phyloP scores from a whole-genome alignment of 1,140 invertebrate genomes.

The Drosophila sp. region DNA sequence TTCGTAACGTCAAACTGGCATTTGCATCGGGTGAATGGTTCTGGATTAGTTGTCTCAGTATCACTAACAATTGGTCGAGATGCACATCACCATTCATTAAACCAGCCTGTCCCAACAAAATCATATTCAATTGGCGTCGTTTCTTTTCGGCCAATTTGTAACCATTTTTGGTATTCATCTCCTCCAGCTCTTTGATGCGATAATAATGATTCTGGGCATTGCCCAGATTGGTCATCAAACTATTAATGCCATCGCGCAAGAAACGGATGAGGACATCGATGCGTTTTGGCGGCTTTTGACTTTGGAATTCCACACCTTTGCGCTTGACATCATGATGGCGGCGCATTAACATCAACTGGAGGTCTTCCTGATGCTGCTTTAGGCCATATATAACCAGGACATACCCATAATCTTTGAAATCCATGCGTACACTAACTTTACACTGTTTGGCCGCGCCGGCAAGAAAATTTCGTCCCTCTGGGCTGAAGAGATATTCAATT shows the following conservation, averaged over 20 bases:
- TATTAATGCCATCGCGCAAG: slow-evolving; percentile 68
- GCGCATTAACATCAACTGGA: slow-evolving; percentile 82
- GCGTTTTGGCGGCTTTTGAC: slow-evolving; percentile 65
- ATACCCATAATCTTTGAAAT: slow-evolving; percentile 80
- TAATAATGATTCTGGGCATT: slow-evolving; percentile 82
- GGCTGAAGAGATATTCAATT: slow-evolving; percentile 82
- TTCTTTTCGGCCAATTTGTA: slow-evolving; percentile 80
- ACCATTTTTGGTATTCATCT: slow-evolving; percentile 83
- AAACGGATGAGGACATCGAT: slow-evolving; percentile 64
- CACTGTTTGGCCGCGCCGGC: slow-evolving; percentile 74
- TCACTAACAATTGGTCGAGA: slow-evolving; percentile 81
- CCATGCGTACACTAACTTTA: slow-evolving; percentile 81
- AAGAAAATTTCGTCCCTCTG: slow-evolving; percentile 83
- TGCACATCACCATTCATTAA: slow-evolving; percentile 84
- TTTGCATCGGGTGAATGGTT: slow-evolving; percentile 77
- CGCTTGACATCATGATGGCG: slow-evolving; percentile 64
- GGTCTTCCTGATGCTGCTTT: slow-evolving; percentile 83
- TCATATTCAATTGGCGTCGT: slow-evolving; percentile 84
- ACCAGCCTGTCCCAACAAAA: slow-evolving; percentile 84
- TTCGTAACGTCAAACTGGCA: slow-evolving; percentile 78
- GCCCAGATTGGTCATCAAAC: slow-evolving; percentile 67
- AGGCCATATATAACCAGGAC: slow-evolving; percentile 84
- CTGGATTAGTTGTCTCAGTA: slow-evolving; percentile 83
- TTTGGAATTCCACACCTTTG: slow-evolving; percentile 56
- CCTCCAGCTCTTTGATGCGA: slow-evolving; percentile 83